These are phyloP conservation scores for Taenioides sp. DNA, from an alignment of 2,797 vertebrate genomes.

Conservation along the genomic window DNA sequence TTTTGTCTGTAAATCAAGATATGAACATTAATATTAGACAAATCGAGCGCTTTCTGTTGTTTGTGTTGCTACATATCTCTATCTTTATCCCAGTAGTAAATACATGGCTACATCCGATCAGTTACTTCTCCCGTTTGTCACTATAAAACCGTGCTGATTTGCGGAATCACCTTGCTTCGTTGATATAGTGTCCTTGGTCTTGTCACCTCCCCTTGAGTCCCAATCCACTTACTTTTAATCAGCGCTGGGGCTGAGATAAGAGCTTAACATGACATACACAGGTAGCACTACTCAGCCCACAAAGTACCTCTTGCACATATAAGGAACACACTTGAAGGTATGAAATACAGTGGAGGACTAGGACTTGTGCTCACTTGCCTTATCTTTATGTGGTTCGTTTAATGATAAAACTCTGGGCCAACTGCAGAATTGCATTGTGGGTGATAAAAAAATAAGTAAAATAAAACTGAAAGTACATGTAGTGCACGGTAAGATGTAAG, in stretches of 20 bases:
- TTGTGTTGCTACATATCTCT: too few relatives aligned
- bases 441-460: constrained; percentile 21
- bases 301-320: constrained; percentile 30
- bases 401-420: constrained; percentile 36
- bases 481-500: not conserved
- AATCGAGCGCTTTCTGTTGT: too few relatives aligned
- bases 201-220: constrained; percentile 13
- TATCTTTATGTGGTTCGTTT: constrained; percentile 33
- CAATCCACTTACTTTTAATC: constrained; percentile 38
- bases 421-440: constrained; percentile 27
- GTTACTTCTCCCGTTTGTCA: not conserved
- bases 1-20: too few relatives aligned
- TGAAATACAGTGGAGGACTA: constrained; percentile 2
- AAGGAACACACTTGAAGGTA: constrained; percentile 14
- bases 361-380: constrained; percentile 35
- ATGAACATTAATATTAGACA: too few relatives aligned
- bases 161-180: constrained; percentile 4
- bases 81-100: not conserved
- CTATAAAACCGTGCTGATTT: not conserved
- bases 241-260: constrained; percentile 25
- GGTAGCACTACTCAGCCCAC: constrained; percentile 25
- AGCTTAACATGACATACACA: constrained; percentile 20
- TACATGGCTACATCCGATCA: not conserved
- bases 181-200: constrained; percentile 15
- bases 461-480: constrained; percentile 1